Percentiles rank a stretch among this genome's conserved stretches.
Evolutionary conservation across 1,140 invertebrate species (phyloP).

Genomic region (Homalodisca vitripennis): DNA sequence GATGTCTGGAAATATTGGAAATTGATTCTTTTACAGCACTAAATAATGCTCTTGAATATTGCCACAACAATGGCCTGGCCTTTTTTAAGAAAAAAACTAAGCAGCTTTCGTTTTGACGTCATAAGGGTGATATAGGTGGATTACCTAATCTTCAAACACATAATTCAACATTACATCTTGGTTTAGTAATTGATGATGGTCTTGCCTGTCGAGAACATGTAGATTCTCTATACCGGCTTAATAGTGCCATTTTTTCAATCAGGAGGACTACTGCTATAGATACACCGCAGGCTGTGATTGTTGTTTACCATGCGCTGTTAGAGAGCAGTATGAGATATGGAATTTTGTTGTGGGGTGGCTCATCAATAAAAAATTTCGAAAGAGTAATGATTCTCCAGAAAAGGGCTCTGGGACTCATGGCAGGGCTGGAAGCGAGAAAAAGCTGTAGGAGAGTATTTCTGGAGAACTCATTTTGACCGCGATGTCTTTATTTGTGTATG

Average conservation of each 20-base stretch:
- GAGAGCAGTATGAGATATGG: not conserved
- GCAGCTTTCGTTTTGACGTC: no score
- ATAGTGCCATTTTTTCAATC: not conserved
- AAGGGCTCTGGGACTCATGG: no score
- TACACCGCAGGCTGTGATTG: not conserved
- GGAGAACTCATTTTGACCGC: not conserved
- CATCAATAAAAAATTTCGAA: not conserved
- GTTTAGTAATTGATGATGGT: no score
- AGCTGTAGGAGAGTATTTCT: not conserved
- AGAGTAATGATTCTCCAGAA: not conserved
- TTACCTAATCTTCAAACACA: no score
- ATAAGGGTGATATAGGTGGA: no score
- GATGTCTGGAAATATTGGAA: no score
- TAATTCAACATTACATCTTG: no score
- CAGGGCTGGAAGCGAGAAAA: not conserved
- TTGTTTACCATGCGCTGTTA: not conserved
- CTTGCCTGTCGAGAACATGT: not conserved
- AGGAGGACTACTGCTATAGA: not conserved
- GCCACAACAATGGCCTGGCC: no score
- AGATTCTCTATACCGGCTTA: not conserved
- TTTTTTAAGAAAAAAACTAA: no score
- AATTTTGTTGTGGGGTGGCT: not conserved
- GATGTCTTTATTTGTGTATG: not conserved
- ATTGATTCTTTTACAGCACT: no score
- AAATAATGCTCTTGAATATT: no score